Base-by-base conservation (phyloP, 2,113 vertebrate genomes). In the Engystomops pustulosus region DNA sequence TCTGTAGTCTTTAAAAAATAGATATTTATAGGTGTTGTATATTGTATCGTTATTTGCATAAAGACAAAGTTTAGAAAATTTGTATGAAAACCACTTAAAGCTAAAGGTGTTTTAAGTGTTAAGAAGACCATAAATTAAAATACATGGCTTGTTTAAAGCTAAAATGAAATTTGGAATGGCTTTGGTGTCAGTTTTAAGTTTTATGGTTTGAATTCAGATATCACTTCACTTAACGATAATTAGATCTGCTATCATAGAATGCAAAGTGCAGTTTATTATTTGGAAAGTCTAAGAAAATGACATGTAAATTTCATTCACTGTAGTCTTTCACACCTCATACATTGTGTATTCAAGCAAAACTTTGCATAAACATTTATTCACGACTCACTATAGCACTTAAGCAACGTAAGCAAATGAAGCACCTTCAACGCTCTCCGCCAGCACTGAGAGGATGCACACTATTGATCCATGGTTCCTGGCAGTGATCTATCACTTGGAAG, bases 381-480 rank as follows among this genome's bases (percentile, higher is more conserved):
- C 44, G n/a, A 53, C 62, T 85, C 75, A 32, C 75, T 78, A 32
- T 17, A 20, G 14, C 74, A 87, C 10, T 86, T 18, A 87, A 14
- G 41, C 79, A 88, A 11, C 20, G 32, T 53, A 72, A 74, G 62
- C 75, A 70, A 67, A 78, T 84, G n/a, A 84, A 70, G 75, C 23
- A 65, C 45, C 30, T 80, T 55, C 6, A 47, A 68, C 45, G 49
- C 86, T 75, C 85, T 85, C 51, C 85, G 81, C 60, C 2, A 45
- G 76, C 36, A 83, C 87, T 67, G 20, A 18, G 10, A 14, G 45
- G 60, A 80, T 85, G 84, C 4, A n/a, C 80, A 18, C 60, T 81
- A 87, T 86, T 83, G 88, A 86, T 86, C 51, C 75, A 79, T 32
- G 79, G 86, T 79, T 89, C 84, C 87, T 87, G 83, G 87, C 88